Conservation (phyloP, 2,113 vertebrate genomes). For the Halichoeres trimaculatus region DNA sequence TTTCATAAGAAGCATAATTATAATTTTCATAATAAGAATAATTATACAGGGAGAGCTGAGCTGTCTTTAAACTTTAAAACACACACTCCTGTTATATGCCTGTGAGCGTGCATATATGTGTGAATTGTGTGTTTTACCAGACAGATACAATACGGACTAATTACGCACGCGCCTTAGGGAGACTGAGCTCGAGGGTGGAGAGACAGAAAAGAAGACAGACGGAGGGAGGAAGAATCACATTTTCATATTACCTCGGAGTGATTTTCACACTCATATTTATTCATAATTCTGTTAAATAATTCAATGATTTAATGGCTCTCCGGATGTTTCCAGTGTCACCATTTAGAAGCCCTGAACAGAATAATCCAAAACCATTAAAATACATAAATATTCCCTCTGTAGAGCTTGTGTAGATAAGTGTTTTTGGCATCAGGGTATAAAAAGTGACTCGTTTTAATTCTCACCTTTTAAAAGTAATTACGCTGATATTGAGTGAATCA, state of each 20-base stretch:
- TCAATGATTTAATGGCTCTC: slow-evolving; percentile 43
- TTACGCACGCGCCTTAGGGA: slow-evolving; percentile 26
- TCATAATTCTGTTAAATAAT: slow-evolving; percentile 45
- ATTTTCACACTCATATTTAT: slow-evolving; percentile 50
- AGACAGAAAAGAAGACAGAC: background rate
- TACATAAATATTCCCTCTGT: slow-evolving; percentile 20
- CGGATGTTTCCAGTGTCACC: slow-evolving; percentile 19
- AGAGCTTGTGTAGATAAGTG: slow-evolving; percentile 12
- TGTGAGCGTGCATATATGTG: background rate
- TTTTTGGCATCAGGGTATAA: slow-evolving; percentile 2
- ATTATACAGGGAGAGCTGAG: background rate
- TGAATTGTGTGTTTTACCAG: slow-evolving; percentile 41
- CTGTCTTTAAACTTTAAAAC: background rate
- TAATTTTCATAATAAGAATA: background rate
- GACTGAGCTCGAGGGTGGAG: background rate
- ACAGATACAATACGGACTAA: slow-evolving; percentile 41
- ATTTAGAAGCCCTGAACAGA: slow-evolving; percentile 27
- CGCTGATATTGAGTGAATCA: background rate
- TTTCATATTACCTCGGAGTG: slow-evolving; percentile 46
- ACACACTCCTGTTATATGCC: background rate
- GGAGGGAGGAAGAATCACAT: slow-evolving; percentile 8
- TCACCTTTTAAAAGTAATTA: background rate
- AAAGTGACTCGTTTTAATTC: background rate
- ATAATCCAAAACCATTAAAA: slow-evolving; percentile 18
- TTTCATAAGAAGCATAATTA: background rate